These are phyloP conservation scores for Tribolium madens DNA, from an alignment of 1,140 invertebrate genomes.

Conservation along the genomic window DNA sequence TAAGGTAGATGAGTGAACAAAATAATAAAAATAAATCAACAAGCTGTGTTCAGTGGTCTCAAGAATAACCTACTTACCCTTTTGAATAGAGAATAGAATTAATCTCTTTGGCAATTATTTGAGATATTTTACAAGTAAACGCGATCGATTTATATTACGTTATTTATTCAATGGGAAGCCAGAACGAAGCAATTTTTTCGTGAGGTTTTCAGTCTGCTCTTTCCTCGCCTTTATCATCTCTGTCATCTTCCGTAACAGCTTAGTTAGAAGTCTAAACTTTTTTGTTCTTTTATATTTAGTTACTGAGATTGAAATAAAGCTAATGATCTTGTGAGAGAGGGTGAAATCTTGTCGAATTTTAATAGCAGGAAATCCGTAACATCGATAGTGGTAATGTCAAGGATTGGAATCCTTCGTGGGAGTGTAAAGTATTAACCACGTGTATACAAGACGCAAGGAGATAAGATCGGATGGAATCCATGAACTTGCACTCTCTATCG, in stretches of 20 bases:
- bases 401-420: slow-evolving; percentile 55
- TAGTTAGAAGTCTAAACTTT: not conserved
- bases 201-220: not conserved
- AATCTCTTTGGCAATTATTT: too few relatives aligned
- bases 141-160: not conserved
- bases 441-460: slow-evolving; percentile 54
- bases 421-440: slow-evolving; percentile 56
- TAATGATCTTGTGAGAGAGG: too few relatives aligned
- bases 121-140: too few relatives aligned
- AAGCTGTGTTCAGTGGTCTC: too few relatives aligned
- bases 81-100: too few relatives aligned
- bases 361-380: not conserved
- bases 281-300: not conserved
- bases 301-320: not conserved
- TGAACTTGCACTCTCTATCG: slow-evolving; percentile 59
- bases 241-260: not conserved
- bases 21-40: too few relatives aligned
- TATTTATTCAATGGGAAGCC: not conserved
- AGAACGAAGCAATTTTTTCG: not conserved
- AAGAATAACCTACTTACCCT: too few relatives aligned
- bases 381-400: slow-evolving; percentile 3
- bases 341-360: too few relatives aligned
- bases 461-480: slow-evolving; percentile 52
- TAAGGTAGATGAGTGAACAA: too few relatives aligned
- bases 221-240: not conserved